These are phyloP conservation scores for Ceratina calcarata DNA, from an alignment of 1,140 invertebrate genomes.

Conservation along the genomic window DNA sequence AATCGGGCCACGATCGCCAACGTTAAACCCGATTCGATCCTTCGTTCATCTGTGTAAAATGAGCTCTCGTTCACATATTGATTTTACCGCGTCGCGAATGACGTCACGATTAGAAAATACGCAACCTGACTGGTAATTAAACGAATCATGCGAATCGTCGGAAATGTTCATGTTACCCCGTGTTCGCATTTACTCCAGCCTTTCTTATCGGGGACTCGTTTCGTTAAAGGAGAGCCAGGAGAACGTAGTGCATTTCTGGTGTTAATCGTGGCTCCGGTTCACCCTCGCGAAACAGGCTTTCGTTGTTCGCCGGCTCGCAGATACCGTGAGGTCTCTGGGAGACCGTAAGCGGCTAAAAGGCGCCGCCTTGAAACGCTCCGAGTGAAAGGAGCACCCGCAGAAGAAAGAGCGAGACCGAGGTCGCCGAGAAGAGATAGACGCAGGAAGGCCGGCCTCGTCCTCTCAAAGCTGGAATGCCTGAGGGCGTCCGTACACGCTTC, in stretches of 20 bases:
- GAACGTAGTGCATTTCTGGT: background rate
- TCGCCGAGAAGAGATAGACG: constrained; percentile 26
- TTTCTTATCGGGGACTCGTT: too few species aligned
- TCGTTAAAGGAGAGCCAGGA: too few species aligned
- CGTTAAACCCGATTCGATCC: too few species aligned
- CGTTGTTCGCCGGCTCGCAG: background rate
- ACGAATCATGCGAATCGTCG: too few species aligned
- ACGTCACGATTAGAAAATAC: too few species aligned
- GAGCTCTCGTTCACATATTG: too few species aligned
- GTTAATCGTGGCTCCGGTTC: background rate
- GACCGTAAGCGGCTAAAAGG: constrained; percentile 21
- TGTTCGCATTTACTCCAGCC: background rate
- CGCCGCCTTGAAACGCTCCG: constrained; percentile 17
- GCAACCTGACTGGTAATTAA: too few species aligned
- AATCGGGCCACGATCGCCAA: too few species aligned
- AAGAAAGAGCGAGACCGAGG: background rate
- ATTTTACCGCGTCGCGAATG: too few species aligned
- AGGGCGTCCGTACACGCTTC: constrained; percentile 36
- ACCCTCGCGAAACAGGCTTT: background rate
- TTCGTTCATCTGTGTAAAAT: too few species aligned
- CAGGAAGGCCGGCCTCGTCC: constrained; percentile 25
- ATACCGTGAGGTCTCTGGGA: constrained; percentile 5
- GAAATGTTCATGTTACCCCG: background rate
- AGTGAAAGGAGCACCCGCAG: constrained; percentile 16
- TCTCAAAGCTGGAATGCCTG: constrained; percentile 56